Percentiles rank a stretch among this genome's conserved stretches.
Evolutionary conservation across 1,140 invertebrate species (phyloP).

Genomic region (Rhyacophila brunnea): DNA sequence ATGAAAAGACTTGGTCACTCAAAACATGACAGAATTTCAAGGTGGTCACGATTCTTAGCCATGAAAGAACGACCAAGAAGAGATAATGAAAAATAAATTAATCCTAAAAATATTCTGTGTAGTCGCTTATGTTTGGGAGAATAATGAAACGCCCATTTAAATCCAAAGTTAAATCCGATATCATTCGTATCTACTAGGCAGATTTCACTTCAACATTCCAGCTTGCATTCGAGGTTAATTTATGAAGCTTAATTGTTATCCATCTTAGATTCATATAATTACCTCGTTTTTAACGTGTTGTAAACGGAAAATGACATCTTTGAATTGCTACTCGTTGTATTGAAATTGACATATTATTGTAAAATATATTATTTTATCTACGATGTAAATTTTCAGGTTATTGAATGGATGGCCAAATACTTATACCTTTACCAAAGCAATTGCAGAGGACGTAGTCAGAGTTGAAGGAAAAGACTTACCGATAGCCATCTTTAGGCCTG

Average conservation of each 20-base stretch:
- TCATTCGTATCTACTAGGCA: neutral
- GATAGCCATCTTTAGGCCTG: slow-evolving; percentile 75
- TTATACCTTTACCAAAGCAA: slow-evolving; percentile 70
- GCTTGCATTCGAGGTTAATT: neutral
- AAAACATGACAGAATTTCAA: too few species aligned
- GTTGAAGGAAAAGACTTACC: slow-evolving; percentile 59
- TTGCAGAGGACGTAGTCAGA: slow-evolving; percentile 63
- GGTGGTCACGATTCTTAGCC: too few species aligned
- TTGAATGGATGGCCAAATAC: slow-evolving; percentile 69
- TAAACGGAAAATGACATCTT: neutral
- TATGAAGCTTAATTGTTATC: neutral
- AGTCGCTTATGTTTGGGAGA: too few species aligned
- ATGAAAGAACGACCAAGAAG: too few species aligned
- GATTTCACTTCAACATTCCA: neutral
- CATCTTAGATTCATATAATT: neutral
- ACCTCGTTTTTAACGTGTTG: neutral
- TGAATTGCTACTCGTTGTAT: neutral
- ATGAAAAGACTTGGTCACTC: too few species aligned
- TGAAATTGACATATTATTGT: too few species aligned
- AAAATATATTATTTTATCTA: neutral
- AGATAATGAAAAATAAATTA: too few species aligned
- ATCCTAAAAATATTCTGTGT: too few species aligned
- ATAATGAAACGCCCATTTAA: too few species aligned
- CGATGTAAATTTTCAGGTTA: slow-evolving; percentile 50
- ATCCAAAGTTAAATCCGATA: too few species aligned